Conservation (phyloP, 2,797 vertebrate genomes). For the Silurus lanzhouensis region DNA sequence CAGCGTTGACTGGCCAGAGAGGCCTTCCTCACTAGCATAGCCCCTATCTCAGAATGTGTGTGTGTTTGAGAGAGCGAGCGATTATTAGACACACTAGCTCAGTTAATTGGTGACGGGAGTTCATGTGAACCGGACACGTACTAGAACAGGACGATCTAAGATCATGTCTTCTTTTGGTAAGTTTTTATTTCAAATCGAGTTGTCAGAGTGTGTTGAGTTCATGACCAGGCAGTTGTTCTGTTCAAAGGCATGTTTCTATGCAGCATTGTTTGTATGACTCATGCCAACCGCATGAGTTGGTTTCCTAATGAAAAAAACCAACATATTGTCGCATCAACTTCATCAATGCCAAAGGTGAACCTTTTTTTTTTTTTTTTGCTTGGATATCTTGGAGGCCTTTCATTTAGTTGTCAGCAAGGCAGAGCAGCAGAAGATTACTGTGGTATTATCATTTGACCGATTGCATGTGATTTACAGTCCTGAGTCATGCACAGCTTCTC, state of each 20-base stretch:
- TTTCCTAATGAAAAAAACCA: background rate
- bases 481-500: constrained; percentile 40
- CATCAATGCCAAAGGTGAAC: constrained; percentile 11
- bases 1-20: constrained; percentile 75
- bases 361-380: constrained; percentile 1
- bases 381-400: constrained; percentile 18
- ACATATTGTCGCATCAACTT: background rate
- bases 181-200: constrained; percentile 57
- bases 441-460: constrained; percentile 34
- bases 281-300: background rate
- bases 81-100: constrained; percentile 38
- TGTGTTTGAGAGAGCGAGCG: background rate
- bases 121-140: constrained; percentile 46
- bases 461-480: constrained; percentile 44
- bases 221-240: background rate
- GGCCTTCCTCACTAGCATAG: constrained; percentile 58
- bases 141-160: constrained; percentile 56
- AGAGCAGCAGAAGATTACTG: constrained; percentile 28
- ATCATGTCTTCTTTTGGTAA: constrained; percentile 75
- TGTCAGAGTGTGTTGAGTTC: background rate
- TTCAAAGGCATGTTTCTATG: background rate
- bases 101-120: constrained; percentile 55
- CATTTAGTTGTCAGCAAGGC: constrained; percentile 40
- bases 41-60: constrained; percentile 37
- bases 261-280: background rate